Percentiles rank a stretch among this genome's conserved stretches.
Evolutionary conservation across 2,113 vertebrate genomes (phyloP).

Genomic region (Gymnorhina tibicen): DNA sequence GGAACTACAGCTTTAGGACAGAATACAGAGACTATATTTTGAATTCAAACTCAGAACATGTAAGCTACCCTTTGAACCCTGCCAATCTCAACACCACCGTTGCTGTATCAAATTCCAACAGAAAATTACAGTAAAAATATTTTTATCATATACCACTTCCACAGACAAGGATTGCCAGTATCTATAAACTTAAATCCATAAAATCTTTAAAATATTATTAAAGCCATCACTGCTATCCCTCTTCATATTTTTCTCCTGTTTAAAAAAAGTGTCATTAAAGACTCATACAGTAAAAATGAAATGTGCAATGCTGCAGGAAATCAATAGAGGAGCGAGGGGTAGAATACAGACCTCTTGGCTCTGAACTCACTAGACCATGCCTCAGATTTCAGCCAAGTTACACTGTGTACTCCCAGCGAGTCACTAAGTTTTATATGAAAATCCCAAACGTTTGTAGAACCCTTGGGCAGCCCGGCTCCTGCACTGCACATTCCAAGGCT

Average conservation of each 20-base stretch:
- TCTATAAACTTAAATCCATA: neutral
- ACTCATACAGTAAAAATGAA: neutral
- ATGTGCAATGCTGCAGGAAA: neutral
- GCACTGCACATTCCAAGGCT: neutral
- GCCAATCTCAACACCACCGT: neutral
- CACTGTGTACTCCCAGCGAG: neutral
- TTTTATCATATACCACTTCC: neutral
- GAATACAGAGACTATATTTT: neutral
- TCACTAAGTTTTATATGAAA: neutral
- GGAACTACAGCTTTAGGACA: neutral
- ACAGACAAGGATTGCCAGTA: neutral
- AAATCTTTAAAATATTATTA: neutral
- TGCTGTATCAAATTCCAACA: neutral
- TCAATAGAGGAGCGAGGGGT: neutral
- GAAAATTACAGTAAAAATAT: neutral
- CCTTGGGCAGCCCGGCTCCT: neutral
- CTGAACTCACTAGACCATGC: neutral
- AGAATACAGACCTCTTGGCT: neutral
- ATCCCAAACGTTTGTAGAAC: neutral
- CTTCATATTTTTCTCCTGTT: neutral
- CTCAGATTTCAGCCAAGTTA: neutral
- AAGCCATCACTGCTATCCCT: neutral
- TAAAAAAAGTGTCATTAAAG: neutral
- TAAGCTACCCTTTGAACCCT: neutral
- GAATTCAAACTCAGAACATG: neutral